Evolutionary conservation across 2,797 vertebrate genomes (phyloP).

Genomic region (Arrhamphus sclerolepis): DNA sequence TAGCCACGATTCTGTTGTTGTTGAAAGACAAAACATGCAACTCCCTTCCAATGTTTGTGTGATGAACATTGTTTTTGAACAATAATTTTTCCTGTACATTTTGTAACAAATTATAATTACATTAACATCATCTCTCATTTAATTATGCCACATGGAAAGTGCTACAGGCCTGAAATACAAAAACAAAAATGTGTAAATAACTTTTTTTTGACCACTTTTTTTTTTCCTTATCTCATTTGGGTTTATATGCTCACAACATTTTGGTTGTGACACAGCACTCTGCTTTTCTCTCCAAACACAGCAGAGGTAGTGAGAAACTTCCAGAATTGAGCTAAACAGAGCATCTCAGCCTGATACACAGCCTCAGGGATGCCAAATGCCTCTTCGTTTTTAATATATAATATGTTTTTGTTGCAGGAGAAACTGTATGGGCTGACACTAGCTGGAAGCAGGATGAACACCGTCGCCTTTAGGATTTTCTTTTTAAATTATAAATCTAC

Average conservation of each 20-base stretch:
- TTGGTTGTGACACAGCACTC: neutral
- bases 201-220: too few species aligned
- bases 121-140: too few species aligned
- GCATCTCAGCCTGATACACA: constrained; percentile 28
- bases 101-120: too few species aligned
- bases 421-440: constrained; percentile 29
- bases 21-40: too few species aligned
- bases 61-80: too few species aligned
- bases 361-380: constrained; percentile 30
- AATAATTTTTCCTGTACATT: too few species aligned
- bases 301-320: constrained; percentile 27
- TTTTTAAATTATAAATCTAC: constrained; percentile 42
- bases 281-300: neutral
- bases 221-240: too few species aligned
- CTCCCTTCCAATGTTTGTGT: too few species aligned
- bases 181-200: too few species aligned
- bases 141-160: too few species aligned
- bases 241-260: neutral
- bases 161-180: too few species aligned
- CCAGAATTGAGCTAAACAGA: constrained; percentile 29
- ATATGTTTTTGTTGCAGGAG: constrained; percentile 21
- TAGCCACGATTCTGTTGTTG: too few species aligned
- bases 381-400: constrained; percentile 30
- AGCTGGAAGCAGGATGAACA: neutral
- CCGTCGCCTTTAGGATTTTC: constrained; percentile 36